Evolutionary conservation across 2,113 vertebrate species (phyloP).

Genomic region (Falcunculus frontatus): DNA sequence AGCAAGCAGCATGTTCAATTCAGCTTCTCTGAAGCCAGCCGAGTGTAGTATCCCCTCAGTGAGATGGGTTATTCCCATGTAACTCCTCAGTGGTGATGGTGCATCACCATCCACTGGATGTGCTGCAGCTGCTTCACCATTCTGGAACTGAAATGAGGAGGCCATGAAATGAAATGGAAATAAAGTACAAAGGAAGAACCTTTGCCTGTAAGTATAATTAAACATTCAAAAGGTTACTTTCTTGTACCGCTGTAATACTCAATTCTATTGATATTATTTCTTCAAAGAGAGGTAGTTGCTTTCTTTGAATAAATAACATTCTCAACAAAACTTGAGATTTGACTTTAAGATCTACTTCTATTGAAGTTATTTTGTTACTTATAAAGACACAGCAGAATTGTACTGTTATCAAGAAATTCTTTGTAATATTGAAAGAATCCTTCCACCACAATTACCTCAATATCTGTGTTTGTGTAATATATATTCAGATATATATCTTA

Average conservation of each 20-base stretch:
- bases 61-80: neutral
- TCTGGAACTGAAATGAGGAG: neutral
- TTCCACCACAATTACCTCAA: neutral
- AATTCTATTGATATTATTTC: neutral
- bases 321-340: neutral
- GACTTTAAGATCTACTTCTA: neutral
- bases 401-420: neutral
- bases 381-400: neutral
- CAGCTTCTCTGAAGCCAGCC: neutral
- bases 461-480: neutral
- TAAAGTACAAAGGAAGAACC: neutral
- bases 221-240: neutral
- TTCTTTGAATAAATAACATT: conserved; percentile 40
- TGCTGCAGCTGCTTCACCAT: neutral
- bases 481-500: neutral
- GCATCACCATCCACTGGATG: neutral
- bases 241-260: neutral
- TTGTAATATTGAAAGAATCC: neutral
- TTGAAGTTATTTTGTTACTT: neutral
- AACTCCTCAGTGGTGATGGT: neutral
- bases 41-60: neutral
- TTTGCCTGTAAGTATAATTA: neutral
- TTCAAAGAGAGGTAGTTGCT: conserved; percentile 47
- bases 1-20: neutral
- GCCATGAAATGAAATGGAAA: neutral